Evolutionary conservation across 23 tunicate genomes (phyloP).

Genomic region (Corella eumyota): DNA sequence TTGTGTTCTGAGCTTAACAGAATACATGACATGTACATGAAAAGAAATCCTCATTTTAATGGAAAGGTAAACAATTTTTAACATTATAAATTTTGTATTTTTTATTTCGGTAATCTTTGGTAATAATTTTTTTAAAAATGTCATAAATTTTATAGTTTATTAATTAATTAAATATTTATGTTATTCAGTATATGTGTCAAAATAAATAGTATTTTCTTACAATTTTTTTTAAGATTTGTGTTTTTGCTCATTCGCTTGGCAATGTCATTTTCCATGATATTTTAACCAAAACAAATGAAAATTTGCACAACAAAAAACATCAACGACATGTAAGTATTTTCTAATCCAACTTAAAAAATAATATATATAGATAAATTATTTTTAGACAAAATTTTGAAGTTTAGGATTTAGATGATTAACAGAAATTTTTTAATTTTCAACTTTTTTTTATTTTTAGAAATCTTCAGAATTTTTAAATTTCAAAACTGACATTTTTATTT

Average conservation of each 20-base stretch:
- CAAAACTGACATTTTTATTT: slow-evolving; percentile 41
- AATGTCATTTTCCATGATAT: slow-evolving; percentile 72
- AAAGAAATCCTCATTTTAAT: slow-evolving; percentile 46
- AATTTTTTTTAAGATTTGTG: slow-evolving; percentile 16
- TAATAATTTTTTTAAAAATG: neutral
- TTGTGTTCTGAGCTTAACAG: slow-evolving; percentile 39
- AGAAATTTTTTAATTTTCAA: no score
- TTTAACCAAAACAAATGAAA: slow-evolving; percentile 34
- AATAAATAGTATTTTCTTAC: neutral
- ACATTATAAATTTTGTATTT: neutral
- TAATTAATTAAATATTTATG: no score
- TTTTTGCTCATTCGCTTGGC: slow-evolving; percentile 82
- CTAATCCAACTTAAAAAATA: no score
- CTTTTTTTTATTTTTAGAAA: neutral
- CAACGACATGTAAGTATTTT: no score
- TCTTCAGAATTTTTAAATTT: slow-evolving; percentile 19
- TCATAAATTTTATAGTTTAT: neutral
- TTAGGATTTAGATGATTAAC: no score
- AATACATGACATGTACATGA: slow-evolving; percentile 32
- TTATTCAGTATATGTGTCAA: no score
- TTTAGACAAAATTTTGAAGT: no score
- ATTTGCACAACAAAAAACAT: slow-evolving; percentile 23
- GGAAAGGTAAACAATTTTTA: slow-evolving; percentile 40
- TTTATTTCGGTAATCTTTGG: neutral
- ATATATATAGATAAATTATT: no score